Conservation (phyloP, 2,888 invertebrate species). For the Acanthopleura granulata region DNA sequence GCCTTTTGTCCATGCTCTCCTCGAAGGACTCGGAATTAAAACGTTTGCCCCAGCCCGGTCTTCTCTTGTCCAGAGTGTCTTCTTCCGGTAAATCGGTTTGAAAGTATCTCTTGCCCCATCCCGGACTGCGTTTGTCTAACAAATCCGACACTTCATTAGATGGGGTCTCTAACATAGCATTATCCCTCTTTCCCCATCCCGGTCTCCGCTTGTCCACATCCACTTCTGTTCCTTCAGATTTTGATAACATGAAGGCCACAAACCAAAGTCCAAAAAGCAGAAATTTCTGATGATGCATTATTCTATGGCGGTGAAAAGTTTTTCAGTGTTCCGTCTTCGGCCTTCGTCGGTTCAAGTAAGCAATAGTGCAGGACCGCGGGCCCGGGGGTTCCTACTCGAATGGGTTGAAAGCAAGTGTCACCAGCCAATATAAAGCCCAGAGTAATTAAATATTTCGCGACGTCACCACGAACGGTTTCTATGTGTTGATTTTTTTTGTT, state of each 20-base stretch:
- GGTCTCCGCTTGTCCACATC: conserved; percentile 43
- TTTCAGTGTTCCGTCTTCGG: neutral
- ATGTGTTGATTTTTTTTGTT: neutral
- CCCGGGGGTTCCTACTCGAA: neutral
- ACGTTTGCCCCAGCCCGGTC: conserved; percentile 20
- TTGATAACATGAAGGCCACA: neutral
- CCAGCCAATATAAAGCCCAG: neutral
- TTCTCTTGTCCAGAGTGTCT: conserved; percentile 1
- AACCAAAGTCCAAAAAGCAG: conserved; percentile 14
- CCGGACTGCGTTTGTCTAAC: conserved; percentile 30
- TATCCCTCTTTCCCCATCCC: conserved; percentile 45
- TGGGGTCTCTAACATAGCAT: neutral
- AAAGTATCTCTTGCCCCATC: conserved; percentile 48
- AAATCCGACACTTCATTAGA: neutral
- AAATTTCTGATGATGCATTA: conserved; percentile 10
- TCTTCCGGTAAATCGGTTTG: neutral
- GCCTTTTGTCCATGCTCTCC: conserved; percentile 33
- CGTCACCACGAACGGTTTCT: conserved; percentile 2
- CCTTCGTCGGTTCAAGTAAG: neutral
- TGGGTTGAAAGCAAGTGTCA: neutral
- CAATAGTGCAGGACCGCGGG: no score
- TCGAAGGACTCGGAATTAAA: neutral
- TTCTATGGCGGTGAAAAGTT: neutral
- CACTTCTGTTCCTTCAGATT: neutral
- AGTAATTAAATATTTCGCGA: neutral